phyloP scores from a whole-genome alignment of 2,888 invertebrate species.

The Hypolimnas misippus region DNA sequence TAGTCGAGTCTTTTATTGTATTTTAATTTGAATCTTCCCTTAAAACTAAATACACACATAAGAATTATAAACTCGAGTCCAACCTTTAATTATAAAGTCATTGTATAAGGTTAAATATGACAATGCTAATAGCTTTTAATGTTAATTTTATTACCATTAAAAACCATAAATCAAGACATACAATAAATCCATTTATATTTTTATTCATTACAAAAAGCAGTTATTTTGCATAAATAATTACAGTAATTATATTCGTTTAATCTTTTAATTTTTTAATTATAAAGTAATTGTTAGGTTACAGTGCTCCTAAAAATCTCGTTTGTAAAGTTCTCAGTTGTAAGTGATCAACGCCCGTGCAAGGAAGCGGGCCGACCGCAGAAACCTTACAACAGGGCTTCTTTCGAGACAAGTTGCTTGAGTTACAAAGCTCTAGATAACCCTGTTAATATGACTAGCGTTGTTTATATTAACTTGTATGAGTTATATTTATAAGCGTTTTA shows the following conservation, averaged over 20 bases:
- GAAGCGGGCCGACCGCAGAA: slow-evolving; percentile 76
- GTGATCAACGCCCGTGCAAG: slow-evolving; percentile 53
- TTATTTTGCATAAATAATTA: neutral
- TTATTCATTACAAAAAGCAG: neutral
- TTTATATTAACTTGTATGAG: slow-evolving; percentile 12
- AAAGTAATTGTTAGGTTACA: neutral
- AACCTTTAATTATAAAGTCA: neutral
- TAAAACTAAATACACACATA: neutral
- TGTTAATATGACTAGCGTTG: slow-evolving; percentile 25
- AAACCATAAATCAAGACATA: neutral
- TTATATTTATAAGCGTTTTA: too few species aligned
- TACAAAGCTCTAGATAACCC: slow-evolving; percentile 46
- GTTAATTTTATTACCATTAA: neutral
- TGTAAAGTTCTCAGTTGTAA: too few species aligned
- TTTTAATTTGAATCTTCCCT: too few species aligned
- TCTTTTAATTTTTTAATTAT: neutral
- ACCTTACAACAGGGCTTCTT: slow-evolving; percentile 60
- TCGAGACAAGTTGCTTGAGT: slow-evolving; percentile 51
- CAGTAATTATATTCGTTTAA: neutral
- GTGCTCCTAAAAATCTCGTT: slow-evolving; percentile 18
- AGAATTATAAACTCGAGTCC: neutral
- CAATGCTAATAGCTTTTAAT: neutral
- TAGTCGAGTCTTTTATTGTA: too few species aligned
- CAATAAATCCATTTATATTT: slow-evolving; percentile 4
- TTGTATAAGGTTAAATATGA: neutral